Percentiles rank a stretch among this genome's conserved stretches.
phyloP scores from a whole-genome alignment of 2,888 invertebrate species.

The Drosophila maculinotata region DNA sequence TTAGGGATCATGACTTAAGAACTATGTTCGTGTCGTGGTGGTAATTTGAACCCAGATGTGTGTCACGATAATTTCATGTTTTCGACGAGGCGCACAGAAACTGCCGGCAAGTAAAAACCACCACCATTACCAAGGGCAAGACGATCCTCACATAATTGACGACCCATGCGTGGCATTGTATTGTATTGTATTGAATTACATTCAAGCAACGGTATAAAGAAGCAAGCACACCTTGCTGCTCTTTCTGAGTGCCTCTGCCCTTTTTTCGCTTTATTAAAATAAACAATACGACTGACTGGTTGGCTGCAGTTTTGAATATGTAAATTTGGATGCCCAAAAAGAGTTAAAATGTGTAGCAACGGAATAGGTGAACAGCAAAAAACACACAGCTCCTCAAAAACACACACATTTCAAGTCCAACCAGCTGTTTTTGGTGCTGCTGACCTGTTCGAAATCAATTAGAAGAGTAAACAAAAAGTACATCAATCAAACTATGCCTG shows the following conservation, averaged over 20 bases:
- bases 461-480: constrained; percentile 56
- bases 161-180: constrained; percentile 21
- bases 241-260: constrained; percentile 51
- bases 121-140: constrained; percentile 5
- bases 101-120: constrained; percentile 6
- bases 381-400: too few species aligned
- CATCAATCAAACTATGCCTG: constrained; percentile 43
- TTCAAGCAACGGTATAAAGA: constrained; percentile 8
- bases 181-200: constrained; percentile 37
- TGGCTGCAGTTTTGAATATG: constrained; percentile 13
- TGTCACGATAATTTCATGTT: constrained; percentile 76
- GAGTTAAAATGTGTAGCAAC: constrained; percentile 58
- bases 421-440: constrained; percentile 45
- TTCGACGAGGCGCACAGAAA: constrained; percentile 56
- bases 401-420: background rate
- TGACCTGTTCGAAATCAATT: constrained; percentile 74
- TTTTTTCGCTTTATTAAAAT: constrained; percentile 66
- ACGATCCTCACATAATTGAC: constrained; percentile 21
- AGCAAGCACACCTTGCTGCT: background rate
- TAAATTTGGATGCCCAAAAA: constrained; percentile 27
- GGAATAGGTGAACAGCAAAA: constrained; percentile 46
- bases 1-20: background rate
- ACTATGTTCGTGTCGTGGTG: background rate
- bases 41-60: constrained; percentile 55
- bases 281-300: constrained; percentile 28